Evolutionary conservation across 2,888 invertebrate species (phyloP).

Genomic region (Strigamia transsilvanica): DNA sequence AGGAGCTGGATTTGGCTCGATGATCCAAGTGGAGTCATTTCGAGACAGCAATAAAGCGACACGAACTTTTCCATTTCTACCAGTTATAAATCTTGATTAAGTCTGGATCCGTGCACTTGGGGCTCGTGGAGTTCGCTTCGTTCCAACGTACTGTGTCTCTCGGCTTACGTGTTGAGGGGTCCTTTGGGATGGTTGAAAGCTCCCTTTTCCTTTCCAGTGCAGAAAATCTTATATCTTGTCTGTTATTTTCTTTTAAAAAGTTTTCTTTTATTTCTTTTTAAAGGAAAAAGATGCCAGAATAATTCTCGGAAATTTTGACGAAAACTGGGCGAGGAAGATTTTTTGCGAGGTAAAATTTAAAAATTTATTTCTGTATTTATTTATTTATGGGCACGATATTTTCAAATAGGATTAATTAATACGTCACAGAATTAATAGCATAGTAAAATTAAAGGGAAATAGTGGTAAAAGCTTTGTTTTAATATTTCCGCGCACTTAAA

Average conservation of each 20-base stretch:
- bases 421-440: not conserved
- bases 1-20: not conserved
- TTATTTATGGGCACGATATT: not conserved
- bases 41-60: conserved; percentile 37
- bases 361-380: not conserved
- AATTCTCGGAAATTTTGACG: conserved; percentile 95
- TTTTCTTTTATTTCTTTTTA: not conserved
- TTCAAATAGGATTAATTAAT: not conserved
- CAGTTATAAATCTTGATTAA: conserved; percentile 49
- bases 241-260: not conserved
- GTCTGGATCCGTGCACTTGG: conserved; percentile 45
- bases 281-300: conserved; percentile 89
- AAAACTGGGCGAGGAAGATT: conserved; percentile 82
- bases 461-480: no score
- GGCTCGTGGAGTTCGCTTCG: conserved; percentile 41
- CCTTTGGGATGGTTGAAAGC: conserved; percentile 29
- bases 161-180: conserved; percentile 34
- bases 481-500: no score
- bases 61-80: conserved; percentile 47
- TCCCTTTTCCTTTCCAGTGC: not conserved
- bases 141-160: not conserved
- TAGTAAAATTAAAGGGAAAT: no score
- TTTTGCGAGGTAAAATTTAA: conserved; percentile 56
- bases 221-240: conserved; percentile 28
- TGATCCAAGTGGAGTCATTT: conserved; percentile 33